Evolutionary conservation across 1,140 invertebrate genomes (phyloP).

Genomic region (Heliconius nattereri): DNA sequence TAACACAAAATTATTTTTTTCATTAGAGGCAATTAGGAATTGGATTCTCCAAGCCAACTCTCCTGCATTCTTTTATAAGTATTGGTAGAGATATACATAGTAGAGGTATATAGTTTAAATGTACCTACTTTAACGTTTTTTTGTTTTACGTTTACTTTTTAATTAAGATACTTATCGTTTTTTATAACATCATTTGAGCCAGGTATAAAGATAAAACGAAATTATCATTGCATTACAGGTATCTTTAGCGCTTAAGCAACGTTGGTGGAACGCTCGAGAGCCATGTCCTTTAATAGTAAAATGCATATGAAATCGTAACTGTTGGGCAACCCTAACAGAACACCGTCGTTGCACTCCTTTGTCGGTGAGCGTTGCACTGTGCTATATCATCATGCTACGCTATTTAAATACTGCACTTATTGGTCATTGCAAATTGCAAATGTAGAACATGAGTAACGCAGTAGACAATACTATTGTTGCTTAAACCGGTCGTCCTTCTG

Average conservation of each 20-base stretch:
- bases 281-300: not conserved
- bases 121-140: too few species aligned
- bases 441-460: constrained; percentile 52
- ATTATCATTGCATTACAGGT: not conserved
- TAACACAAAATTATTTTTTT: too few species aligned
- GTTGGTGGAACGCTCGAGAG: not conserved
- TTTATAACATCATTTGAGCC: not conserved
- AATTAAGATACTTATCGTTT: not conserved
- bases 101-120: too few species aligned
- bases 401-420: constrained; percentile 36
- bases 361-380: constrained; percentile 14
- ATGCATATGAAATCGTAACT: not conserved
- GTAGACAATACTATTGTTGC: constrained; percentile 53
- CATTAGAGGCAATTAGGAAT: too few species aligned
- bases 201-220: not conserved
- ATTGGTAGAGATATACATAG: too few species aligned
- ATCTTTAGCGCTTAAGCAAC: not conserved
- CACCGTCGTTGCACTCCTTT: constrained; percentile 5
- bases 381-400: constrained; percentile 14
- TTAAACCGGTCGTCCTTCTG: constrained; percentile 38
- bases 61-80: too few species aligned
- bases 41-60: too few species aligned
- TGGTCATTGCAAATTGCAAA: constrained; percentile 48
- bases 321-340: not conserved
- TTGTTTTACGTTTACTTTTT: too few species aligned